Base-by-base conservation (phyloP, 2,113 vertebrate genomes). In the Delphinus delphis region DNA sequence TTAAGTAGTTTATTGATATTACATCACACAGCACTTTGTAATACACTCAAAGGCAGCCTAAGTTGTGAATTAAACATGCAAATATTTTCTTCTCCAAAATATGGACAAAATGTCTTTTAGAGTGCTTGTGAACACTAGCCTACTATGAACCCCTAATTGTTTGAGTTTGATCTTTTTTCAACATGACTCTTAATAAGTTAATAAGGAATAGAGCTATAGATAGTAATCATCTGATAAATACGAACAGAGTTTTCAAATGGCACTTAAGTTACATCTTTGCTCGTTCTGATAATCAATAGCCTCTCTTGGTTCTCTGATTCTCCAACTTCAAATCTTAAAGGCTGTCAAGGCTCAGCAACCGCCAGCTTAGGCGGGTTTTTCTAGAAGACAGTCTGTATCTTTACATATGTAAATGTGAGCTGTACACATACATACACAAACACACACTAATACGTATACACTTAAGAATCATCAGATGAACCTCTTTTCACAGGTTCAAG, bases 21-120 rank as follows among this genome's bases (percentile, higher is more conserved):
- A 50, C 95, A 96, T 94, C 92, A 96, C 96, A 97, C 62, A 97
- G 97, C 97, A 98, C 96, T 98, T 92, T 97, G 96, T 92, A 96
- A 91, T 94, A 96, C 95, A 97, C 58, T 97, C 94, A 94, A 97
- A 82, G 70, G 88, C 83, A 97, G 88, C 77, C 92, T 97, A 97
- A 95, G 90, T 90, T 95, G 97, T 71, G 92, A 97, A 95, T 96
- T 93, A 96, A 97, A 97, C 98, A 98, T 98, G 98, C 98, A 98
- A 92, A 91, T 96, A 95, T 81, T 96, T 95, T 96, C 38, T 95
- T 95, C 90, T 65, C 88, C 68, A 82, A 97, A 97, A 94, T 83
- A 95, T 55, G 60, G 93, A 95, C 77, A 92, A 68, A 95, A 88
- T 84, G 44, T 90, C 83, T 90, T 97, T 97, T 96, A 97, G 96